Percentiles rank a stretch among this genome's conserved stretches.
phyloP scores from a whole-genome alignment of 1,140 invertebrate genomes.

The Papilio dardanus region DNA sequence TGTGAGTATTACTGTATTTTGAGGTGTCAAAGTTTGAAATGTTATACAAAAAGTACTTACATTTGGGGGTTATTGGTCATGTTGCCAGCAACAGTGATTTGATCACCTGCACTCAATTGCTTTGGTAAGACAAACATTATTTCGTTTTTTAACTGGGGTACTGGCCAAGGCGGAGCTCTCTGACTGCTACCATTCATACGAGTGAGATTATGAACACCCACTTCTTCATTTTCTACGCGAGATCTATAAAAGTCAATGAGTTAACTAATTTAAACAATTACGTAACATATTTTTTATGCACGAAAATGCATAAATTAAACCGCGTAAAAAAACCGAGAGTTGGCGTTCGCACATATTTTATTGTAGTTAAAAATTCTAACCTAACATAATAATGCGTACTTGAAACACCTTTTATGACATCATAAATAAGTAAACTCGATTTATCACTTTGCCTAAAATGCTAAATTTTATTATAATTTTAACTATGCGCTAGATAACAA shows the following conservation, averaged over 20 bases:
- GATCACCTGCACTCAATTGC: conserved; percentile 51
- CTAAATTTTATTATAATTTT: background rate
- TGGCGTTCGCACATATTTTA: background rate
- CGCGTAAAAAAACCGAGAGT: background rate
- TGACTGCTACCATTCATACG: conserved; percentile 54
- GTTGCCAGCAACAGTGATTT: conserved; percentile 48
- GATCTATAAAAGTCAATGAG: conserved; percentile 30
- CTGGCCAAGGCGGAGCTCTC: conserved; percentile 54
- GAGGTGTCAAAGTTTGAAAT: conserved; percentile 32
- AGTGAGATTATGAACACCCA: conserved; percentile 47
- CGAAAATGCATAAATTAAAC: background rate
- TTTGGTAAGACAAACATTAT: conserved; percentile 68
- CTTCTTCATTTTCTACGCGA: conserved; percentile 48
- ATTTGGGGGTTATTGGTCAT: conserved; percentile 43
- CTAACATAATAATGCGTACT: background rate
- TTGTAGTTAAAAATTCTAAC: background rate
- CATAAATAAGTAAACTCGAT: background rate
- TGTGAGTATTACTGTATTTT: too few relatives aligned
- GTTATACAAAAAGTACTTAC: conserved; percentile 50
- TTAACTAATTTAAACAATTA: background rate
- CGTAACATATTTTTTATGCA: background rate
- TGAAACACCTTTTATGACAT: background rate
- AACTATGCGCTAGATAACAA: background rate
- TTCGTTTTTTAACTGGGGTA: conserved; percentile 47
- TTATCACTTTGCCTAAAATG: background rate